Percentiles rank a stretch among this genome's conserved stretches.
These are phyloP conservation scores for Operophtera brumata DNA, from an alignment of 2,888 invertebrate genomes.

Conservation along the genomic window DNA sequence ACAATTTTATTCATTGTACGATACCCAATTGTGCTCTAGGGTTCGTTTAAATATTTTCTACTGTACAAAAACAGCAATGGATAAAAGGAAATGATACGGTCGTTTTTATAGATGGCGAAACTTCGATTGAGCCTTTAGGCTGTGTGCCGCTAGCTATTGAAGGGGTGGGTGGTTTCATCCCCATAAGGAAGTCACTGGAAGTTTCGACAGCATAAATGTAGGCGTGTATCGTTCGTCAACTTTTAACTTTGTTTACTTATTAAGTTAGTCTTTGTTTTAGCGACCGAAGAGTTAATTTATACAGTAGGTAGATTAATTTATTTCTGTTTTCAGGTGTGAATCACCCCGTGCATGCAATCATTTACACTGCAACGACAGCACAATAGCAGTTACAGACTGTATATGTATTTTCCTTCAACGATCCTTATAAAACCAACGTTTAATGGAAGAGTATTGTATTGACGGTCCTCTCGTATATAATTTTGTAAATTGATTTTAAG, in stretches of 20 bases:
- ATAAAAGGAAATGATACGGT: neutral
- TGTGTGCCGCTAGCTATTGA: slow-evolving; percentile 1
- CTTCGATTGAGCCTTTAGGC: slow-evolving; percentile 17
- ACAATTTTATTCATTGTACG: slow-evolving; percentile 4
- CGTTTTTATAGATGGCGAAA: slow-evolving; percentile 7
- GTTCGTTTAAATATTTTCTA: neutral
- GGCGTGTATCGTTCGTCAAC: neutral
- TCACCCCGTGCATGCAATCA: slow-evolving; percentile 38
- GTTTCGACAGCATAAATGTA: neutral
- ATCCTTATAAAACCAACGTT: slow-evolving; percentile 49
- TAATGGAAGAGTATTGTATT: slow-evolving; percentile 43
- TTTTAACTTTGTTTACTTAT: neutral
- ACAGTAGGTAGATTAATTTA: slow-evolving; percentile 17
- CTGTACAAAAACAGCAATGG: slow-evolving; percentile 17
- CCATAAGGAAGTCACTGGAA: slow-evolving; percentile 8
- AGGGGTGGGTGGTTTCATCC: slow-evolving; percentile 13
- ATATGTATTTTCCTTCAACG: slow-evolving; percentile 47
- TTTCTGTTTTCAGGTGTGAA: slow-evolving; percentile 41
- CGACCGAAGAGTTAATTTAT: neutral
- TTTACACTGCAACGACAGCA: slow-evolving; percentile 42
- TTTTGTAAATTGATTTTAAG: slow-evolving; percentile 40
- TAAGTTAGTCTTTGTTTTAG: neutral
- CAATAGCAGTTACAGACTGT: slow-evolving; percentile 48
- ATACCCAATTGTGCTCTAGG: slow-evolving; percentile 4
- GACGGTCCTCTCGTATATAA: slow-evolving; percentile 36